Conservation (phyloP, 2,113 vertebrate genomes). For the Acrocephalus kingi region DNA sequence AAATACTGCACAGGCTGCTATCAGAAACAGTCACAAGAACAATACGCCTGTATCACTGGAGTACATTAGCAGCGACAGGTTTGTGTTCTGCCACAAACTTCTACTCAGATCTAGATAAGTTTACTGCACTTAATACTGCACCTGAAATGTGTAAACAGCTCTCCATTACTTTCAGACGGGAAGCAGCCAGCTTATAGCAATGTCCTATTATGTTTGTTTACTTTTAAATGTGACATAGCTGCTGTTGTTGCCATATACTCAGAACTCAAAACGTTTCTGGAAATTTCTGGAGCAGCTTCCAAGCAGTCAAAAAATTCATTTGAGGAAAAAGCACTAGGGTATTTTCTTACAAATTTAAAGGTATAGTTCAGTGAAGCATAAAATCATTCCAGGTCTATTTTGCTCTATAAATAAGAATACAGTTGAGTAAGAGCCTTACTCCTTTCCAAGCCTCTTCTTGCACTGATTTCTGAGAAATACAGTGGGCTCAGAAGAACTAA, state of each 20-base stretch:
- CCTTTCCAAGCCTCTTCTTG: background rate
- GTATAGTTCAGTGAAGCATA: background rate
- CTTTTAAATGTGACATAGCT: background rate
- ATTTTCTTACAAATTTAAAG: background rate
- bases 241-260: background rate
- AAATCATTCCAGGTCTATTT: background rate
- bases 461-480: conserved; percentile 16
- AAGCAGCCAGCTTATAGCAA: background rate
- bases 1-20: background rate
- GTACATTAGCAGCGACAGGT: background rate
- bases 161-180: background rate
- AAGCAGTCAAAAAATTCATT: background rate
- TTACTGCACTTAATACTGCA: background rate
- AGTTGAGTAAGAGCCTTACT: background rate
- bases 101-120: background rate
- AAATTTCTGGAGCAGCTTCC: background rate
- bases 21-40: background rate
- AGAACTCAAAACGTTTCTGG: background rate
- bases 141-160: background rate
- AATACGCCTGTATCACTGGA: background rate
- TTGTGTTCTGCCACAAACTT: background rate
- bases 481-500: background rate
- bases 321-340: background rate
- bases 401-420: conserved; percentile 10
- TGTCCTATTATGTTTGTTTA: background rate